Evolutionary conservation across 2,888 invertebrate species (phyloP).

Genomic region (Sipunculus nudus): DNA sequence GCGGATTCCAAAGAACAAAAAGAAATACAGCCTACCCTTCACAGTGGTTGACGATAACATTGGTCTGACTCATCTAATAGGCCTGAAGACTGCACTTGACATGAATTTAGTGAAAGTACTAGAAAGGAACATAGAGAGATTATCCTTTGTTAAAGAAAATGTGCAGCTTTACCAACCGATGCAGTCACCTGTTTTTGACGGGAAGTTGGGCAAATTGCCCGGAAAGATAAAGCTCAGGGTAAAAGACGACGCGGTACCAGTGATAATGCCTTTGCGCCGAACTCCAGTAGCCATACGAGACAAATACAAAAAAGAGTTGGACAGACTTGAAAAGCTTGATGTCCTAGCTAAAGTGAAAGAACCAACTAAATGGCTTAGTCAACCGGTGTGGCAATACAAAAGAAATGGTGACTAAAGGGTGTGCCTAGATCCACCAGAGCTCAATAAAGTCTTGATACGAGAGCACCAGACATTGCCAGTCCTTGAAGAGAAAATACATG

Average conservation of each 20-base stretch:
- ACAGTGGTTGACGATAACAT: too few species aligned
- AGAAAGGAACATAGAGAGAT: too few species aligned
- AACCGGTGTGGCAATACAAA: constrained; percentile 30
- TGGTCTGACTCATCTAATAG: too few species aligned
- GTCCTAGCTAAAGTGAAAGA: constrained; percentile 26
- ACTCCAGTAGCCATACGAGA: constrained; percentile 10
- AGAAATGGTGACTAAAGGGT: constrained; percentile 30
- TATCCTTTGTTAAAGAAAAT: too few species aligned
- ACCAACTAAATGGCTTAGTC: constrained; percentile 39
- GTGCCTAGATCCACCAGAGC: constrained; percentile 36
- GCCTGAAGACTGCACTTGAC: too few species aligned
- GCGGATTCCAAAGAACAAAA: constrained; percentile 11
- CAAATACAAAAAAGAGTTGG: constrained; percentile 26
- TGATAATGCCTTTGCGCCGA: constrained; percentile 15
- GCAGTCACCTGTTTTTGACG: constrained; percentile 10
- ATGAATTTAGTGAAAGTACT: too few species aligned
- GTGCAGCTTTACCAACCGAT: too few species aligned
- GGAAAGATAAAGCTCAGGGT: constrained; percentile 12
- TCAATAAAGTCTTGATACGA: constrained; percentile 34
- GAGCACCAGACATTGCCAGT: constrained; percentile 33
- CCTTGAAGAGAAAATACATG: constrained; percentile 36
- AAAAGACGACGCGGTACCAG: constrained; percentile 2
- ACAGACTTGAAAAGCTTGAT: constrained; percentile 13
- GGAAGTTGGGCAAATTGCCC: constrained; percentile 1
- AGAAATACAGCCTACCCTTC: too few species aligned